A percentile compares a stretch with the other conserved stretches of the same genome.
Conservation (phyloP, 1,140 invertebrate genomes). For the Bombus soroeensis region DNA sequence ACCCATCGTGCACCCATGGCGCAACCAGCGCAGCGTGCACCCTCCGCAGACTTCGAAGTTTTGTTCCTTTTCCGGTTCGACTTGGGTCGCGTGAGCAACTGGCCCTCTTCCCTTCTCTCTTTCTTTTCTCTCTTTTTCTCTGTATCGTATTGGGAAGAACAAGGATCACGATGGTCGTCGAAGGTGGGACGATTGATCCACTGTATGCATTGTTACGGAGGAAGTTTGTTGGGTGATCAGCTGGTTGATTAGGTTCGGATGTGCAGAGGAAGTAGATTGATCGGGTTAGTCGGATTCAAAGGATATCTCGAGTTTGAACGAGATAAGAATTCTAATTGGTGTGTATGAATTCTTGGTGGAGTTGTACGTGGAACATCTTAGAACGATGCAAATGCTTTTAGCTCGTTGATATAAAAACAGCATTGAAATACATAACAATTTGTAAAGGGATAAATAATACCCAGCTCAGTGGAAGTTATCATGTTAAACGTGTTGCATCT, state of each 20-base stretch:
- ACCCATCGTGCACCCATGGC: background rate
- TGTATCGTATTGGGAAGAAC: background rate
- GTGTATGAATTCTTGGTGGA: too few species aligned
- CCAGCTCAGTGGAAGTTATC: too few species aligned
- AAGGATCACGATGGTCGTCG: constrained; percentile 18
- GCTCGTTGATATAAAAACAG: too few species aligned
- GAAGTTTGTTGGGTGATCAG: background rate
- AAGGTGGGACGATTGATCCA: constrained; percentile 15
- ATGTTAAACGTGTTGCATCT: too few species aligned
- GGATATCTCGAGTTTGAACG: background rate
- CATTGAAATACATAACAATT: background rate
- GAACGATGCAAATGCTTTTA: too few species aligned
- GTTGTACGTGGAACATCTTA: too few species aligned
- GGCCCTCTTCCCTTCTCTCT: background rate
- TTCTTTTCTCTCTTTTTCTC: background rate
- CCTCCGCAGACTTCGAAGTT: background rate
- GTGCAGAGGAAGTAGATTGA: background rate
- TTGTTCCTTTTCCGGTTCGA: constrained; percentile 47
- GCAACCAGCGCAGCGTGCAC: background rate
- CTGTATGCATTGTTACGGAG: background rate
- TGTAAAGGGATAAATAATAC: background rate
- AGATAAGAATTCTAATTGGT: too few species aligned
- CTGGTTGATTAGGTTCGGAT: background rate
- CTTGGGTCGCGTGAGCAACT: constrained; percentile 50
- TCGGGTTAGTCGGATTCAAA: background rate